Conservation (phyloP, 2,888 invertebrate genomes). For the Protonemura montana region DNA sequence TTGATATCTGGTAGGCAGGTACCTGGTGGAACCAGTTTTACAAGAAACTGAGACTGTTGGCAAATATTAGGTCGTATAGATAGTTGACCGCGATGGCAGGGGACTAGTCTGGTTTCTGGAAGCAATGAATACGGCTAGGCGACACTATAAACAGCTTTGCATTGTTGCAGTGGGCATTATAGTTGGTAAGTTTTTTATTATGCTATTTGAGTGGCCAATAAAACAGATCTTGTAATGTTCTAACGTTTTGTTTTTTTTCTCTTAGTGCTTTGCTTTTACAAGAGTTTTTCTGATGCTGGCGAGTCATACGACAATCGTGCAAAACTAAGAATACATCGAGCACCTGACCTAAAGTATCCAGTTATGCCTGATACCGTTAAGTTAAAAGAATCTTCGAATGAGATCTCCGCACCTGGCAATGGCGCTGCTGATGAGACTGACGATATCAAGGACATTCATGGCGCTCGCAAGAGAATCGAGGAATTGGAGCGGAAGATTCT, state of each 20-base stretch:
- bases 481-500: constrained; percentile 77
- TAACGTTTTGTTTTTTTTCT: background rate
- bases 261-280: background rate
- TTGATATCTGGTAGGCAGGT: background rate
- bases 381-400: background rate
- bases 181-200: constrained; percentile 13
- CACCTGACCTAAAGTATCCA: background rate
- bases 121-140: constrained; percentile 17
- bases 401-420: background rate
- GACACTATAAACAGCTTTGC: constrained; percentile 27
- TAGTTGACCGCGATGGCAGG: background rate
- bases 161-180: constrained; percentile 17
- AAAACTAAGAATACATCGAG: background rate
- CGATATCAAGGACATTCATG: constrained; percentile 54
- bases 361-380: background rate
- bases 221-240: background rate
- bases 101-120: background rate
- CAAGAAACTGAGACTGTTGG: background rate
- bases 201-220: too few species aligned
- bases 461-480: constrained; percentile 70
- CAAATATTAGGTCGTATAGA: background rate
- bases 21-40: background rate
- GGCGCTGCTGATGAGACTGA: background rate
- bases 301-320: background rate
- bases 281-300: background rate